Percentiles rank a stretch among this genome's conserved stretches.
Conservation (phyloP, 2,113 vertebrate species). For the Cephalopterus ornatus region DNA sequence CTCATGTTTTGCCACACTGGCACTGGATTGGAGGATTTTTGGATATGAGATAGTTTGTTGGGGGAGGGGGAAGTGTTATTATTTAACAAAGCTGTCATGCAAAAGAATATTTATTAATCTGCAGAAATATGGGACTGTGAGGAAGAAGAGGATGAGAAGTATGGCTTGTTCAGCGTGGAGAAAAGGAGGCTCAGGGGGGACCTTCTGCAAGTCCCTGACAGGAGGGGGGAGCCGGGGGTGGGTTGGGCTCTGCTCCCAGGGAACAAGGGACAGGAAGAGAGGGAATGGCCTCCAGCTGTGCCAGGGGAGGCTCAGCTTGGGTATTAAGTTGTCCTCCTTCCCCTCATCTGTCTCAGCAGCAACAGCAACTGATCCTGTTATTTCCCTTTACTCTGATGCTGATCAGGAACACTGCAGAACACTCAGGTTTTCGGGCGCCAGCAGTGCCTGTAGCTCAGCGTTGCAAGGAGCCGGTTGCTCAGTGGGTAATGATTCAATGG, state of each 20-base stretch:
- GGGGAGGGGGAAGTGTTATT: background rate
- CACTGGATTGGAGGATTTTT: fast-evolving
- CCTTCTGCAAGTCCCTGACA: background rate
- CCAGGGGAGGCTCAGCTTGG: background rate
- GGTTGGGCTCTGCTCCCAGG: background rate
- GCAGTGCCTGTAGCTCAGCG: fast-evolving
- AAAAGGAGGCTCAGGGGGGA: background rate
- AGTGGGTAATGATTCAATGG: background rate
- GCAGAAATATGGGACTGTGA: background rate
- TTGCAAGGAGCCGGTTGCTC: background rate
- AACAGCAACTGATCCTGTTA: background rate
- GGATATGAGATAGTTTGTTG: fast-evolving
- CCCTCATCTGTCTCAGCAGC: background rate
- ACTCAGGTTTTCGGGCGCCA: fast-evolving
- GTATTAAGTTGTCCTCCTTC: background rate
- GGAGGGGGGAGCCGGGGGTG: background rate
- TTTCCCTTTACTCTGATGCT: background rate
- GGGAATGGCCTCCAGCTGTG: background rate
- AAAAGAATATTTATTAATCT: no score
- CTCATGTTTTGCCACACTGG: fast-evolving
- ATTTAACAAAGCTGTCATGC: background rate
- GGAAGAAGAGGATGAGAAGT: background rate
- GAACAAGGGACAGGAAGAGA: background rate
- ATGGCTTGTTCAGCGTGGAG: background rate
- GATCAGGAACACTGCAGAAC: background rate